Evolutionary conservation across 2,113 vertebrate genomes (phyloP), one percentile per base, ranked within the genome.

Genomic region (Thymallus thymallus): DNA sequence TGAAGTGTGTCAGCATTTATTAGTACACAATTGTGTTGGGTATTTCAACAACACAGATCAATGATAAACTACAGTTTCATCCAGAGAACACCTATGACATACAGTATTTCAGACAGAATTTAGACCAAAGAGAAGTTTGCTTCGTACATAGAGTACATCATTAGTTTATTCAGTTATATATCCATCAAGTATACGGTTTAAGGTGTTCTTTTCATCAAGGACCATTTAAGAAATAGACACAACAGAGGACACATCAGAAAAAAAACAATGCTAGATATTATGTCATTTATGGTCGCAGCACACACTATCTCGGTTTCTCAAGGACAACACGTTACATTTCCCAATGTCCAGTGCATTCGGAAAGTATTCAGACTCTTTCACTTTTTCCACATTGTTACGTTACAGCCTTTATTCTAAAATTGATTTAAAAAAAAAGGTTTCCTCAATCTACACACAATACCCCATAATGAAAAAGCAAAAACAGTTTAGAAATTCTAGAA

Each of bases 261-360:
- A 63, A 26, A 26, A 63, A 14, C 62, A 63, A 5, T 63, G 23
- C 23, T 16, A n/a, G 24, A 63, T 63, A 4, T 63, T 63, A 63
- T 26, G 62, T 63, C 14, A 1, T 29, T 63, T 29, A n/a, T 20
- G 62, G 62, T 29, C 4, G 12, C 10, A 26, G 23, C 12, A 26
- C 24, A 68, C 66, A 68, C 66, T 46, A 68, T 68, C 64, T 41
- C 26, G 5, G 26, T 16, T 67, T 20, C 29, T 35, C 64, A 41
- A 67, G 64, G 14, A 20, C 26, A 67, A 30, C 14, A 60, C 20
- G n/a, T 10, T n/a, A 35, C 32, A 35, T 35, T 35, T 35, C 32
- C 32, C 32, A 35, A 35, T 7, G 32, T 35, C 1, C 32, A 35
- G 32, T 7, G 32, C 1, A 35, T 35, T 35, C 6, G 6, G 1